Evolutionary conservation across 37 sponge, comb jelly and placozoan species (phyloP).

Genomic region (Ephydatia muelleri): DNA sequence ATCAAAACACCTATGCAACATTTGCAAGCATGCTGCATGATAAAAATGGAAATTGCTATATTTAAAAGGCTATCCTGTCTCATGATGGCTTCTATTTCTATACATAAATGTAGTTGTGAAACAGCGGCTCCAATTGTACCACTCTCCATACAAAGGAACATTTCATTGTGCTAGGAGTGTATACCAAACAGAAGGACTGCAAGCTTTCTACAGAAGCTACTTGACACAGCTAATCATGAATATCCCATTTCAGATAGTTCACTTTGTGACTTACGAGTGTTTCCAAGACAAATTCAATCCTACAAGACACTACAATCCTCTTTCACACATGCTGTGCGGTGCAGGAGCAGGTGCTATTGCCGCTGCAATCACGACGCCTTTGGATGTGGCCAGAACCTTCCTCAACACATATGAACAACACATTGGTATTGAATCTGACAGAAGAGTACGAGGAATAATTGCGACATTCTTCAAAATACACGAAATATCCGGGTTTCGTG

Average conservation of each 20-base stretch:
- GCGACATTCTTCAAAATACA: constrained; percentile 80
- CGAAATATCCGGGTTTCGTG: constrained; percentile 61
- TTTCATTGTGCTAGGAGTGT: constrained; percentile 72
- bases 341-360: constrained; percentile 94
- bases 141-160: constrained; percentile 77
- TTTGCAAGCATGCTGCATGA: no score
- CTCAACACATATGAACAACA: constrained; percentile 83
- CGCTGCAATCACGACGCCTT: constrained; percentile 83
- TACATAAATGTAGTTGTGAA: constrained; percentile 82
- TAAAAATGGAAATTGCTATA: no score
- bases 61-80: no score
- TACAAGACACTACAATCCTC: constrained; percentile 70
- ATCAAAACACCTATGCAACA: no score
- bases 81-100: no score
- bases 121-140: constrained; percentile 92
- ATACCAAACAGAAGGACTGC: constrained; percentile 72
- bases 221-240: constrained; percentile 98
- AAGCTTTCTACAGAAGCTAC: constrained; percentile 98
- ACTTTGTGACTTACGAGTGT: constrained; percentile 87
- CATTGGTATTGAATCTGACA: constrained; percentile 21
- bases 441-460: constrained; percentile 71
- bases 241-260: constrained; percentile 92
- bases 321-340: constrained; percentile 89
- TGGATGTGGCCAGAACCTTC: constrained; percentile 96
- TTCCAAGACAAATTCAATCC: constrained; percentile 81